These are phyloP conservation scores for Botia almorhae DNA, from an alignment of 2,797 vertebrate genomes.

Conservation along the genomic window DNA sequence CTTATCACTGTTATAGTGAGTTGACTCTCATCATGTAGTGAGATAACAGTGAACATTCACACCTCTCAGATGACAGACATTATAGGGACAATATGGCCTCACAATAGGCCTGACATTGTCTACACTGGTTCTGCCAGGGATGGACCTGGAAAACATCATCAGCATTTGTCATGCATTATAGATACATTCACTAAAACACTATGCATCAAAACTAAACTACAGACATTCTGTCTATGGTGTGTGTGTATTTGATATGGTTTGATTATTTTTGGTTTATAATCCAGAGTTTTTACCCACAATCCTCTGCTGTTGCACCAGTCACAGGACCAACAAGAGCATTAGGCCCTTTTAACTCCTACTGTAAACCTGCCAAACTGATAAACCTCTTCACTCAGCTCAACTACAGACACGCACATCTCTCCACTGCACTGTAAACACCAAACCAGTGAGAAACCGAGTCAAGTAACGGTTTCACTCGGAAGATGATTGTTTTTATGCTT, in stretches of 20 bases:
- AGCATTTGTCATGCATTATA: neutral
- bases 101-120: too few species aligned
- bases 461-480: neutral
- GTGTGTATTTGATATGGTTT: slow-evolving; percentile 34
- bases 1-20: neutral
- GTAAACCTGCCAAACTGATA: slow-evolving; percentile 58
- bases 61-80: too few species aligned
- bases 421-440: neutral
- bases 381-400: slow-evolving; percentile 9
- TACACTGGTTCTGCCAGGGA: too few species aligned
- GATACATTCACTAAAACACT: neutral
- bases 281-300: slow-evolving; percentile 56
- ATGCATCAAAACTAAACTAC: slow-evolving; percentile 38
- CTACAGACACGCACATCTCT: neutral
- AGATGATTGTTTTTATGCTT: too few species aligned
- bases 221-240: slow-evolving; percentile 41
- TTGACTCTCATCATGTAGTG: neutral
- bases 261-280: slow-evolving; percentile 46
- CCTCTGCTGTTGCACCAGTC: slow-evolving; percentile 59
- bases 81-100: too few species aligned
- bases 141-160: too few species aligned
- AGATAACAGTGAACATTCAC: too few species aligned
- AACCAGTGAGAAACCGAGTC: neutral
- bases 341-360: slow-evolving; percentile 68
- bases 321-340: slow-evolving; percentile 66